Base-by-base conservation (phyloP, 2,888 invertebrate genomes). In the Helobdella robusta region DNA sequence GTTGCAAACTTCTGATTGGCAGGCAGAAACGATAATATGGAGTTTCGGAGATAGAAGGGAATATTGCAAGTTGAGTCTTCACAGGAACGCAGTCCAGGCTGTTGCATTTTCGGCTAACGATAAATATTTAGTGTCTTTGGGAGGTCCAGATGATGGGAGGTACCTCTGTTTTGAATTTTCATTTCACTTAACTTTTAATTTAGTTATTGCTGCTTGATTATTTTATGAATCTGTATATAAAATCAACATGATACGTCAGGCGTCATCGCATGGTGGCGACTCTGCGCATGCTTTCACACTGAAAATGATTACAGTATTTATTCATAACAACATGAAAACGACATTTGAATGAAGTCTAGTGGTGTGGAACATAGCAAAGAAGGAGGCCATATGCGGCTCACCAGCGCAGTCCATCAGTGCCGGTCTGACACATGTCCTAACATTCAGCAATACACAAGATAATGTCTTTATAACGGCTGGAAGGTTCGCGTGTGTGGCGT, bases 11-110 rank as follows among this genome's bases (percentile, higher is more conserved):
- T 25, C 5, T 18, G 6, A 50, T 59, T 65, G 40, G n/a, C 72
- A 83, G 83, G 82, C 92, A 0, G 84, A 85, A 66, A 87, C 89
- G 0, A 90, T 91, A 70, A 79, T 94, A 20, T 94, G 93, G 93
- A 86, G 90, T 75, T 92, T 87, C 75, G 82, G 85, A 18, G 84
- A 82, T 60, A 84, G 83, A 69, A 79, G 79, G 36, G 81, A 85
- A 68, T 75, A 87, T 36, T 84, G 85, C 0, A 85, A 85, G 61
- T 87, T 92, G 34, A 87, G 88, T 75, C 81, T 90, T 54, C 94
- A 94, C 77, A 90, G 89, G 83, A 91, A 91, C 0, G 85, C 89
- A 40, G 87, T 93, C 0, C 88, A 91, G 81, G 85, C 88, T 0
- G 81, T 93, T n/a, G 83, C 85, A 6, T 92, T 94, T 77, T 86